phyloP scores from a whole-genome alignment of 2,113 vertebrate genomes.

The Eulacestoma nigropectus region DNA sequence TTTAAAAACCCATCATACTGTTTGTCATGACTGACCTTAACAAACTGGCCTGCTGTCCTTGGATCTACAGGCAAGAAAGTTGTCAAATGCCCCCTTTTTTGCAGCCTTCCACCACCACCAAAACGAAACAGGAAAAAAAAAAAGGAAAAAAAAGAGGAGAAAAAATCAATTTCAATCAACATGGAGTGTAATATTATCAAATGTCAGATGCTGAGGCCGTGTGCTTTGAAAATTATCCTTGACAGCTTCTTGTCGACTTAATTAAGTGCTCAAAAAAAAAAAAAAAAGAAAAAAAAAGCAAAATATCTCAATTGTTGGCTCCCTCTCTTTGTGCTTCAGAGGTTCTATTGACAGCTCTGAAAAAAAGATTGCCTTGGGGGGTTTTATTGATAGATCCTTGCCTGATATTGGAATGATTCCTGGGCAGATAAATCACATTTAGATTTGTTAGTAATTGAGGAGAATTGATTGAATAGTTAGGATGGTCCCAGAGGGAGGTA shows the following conservation, averaged over 20 bases:
- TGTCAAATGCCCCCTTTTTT: slow-evolving; percentile 77
- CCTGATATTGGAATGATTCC: slow-evolving; percentile 99
- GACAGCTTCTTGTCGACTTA: slow-evolving; percentile 99
- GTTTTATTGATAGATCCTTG: slow-evolving; percentile 91
- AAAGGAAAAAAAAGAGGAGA: not conserved
- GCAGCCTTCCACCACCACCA: slow-evolving; percentile 38
- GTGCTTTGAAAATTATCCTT: slow-evolving; percentile 96
- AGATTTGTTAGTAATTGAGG: slow-evolving; percentile 99
- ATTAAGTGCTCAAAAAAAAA: slow-evolving; percentile 91
- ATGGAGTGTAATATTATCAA: slow-evolving; percentile 99
- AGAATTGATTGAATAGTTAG: slow-evolving; percentile 89
- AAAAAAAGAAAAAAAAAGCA: slow-evolving; percentile 60
- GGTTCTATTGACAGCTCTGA: slow-evolving; percentile 88
- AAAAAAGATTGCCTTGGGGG: slow-evolving; percentile 93
- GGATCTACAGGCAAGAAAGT: slow-evolving; percentile 84
- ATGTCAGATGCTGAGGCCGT: slow-evolving; percentile 93
- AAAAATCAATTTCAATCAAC: slow-evolving; percentile 99
- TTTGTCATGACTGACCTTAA: slow-evolving; percentile 78
- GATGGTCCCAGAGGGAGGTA: slow-evolving; percentile 75
- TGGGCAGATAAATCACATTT: slow-evolving; percentile 99
- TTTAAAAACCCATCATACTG: slow-evolving; percentile 76
- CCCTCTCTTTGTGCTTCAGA: slow-evolving; percentile 85
- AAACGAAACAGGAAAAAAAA: not conserved
- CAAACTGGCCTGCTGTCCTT: slow-evolving; percentile 79
- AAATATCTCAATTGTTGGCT: slow-evolving; percentile 87